These are phyloP conservation scores for Micropoecilia bifurca DNA, from an alignment of 2,797 vertebrate genomes.

Conservation along the genomic window DNA sequence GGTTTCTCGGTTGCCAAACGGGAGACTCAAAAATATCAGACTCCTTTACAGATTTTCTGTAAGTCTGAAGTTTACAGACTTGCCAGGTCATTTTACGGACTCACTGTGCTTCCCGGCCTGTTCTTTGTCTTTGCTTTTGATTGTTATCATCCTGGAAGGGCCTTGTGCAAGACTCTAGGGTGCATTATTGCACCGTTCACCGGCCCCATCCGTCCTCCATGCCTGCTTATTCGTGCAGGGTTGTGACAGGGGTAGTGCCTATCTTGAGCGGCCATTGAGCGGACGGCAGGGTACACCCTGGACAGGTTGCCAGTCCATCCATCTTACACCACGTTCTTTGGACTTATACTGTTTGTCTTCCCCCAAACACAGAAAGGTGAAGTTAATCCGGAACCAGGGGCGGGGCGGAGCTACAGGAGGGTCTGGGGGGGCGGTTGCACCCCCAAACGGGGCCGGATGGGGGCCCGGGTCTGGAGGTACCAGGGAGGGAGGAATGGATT, in stretches of 20 bases:
- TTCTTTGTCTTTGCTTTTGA: not conserved
- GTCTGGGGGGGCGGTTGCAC: no score
- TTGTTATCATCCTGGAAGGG: not conserved
- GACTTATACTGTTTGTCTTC: not conserved
- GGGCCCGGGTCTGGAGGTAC: no score
- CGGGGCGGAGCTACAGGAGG: no score
- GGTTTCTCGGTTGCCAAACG: not conserved
- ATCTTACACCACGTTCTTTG: not conserved
- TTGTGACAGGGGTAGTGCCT: not conserved
- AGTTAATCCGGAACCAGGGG: not conserved
- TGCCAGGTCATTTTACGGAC: not conserved
- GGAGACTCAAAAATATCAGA: not conserved
- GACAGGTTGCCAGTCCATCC: not conserved
- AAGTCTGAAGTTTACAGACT: not conserved
- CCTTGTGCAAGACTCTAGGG: not conserved
- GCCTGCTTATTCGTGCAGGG: not conserved
- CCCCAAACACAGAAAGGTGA: not conserved
- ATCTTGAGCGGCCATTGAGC: not conserved
- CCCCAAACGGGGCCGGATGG: no score
- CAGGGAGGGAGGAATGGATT: no score
- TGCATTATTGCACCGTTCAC: not conserved
- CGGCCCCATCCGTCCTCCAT: not conserved
- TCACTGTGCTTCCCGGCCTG: not conserved
- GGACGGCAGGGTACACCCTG: not conserved
- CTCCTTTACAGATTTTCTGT: not conserved